phyloP scores from a whole-genome alignment of 2,888 invertebrate species.

The Halictus ligatus region DNA sequence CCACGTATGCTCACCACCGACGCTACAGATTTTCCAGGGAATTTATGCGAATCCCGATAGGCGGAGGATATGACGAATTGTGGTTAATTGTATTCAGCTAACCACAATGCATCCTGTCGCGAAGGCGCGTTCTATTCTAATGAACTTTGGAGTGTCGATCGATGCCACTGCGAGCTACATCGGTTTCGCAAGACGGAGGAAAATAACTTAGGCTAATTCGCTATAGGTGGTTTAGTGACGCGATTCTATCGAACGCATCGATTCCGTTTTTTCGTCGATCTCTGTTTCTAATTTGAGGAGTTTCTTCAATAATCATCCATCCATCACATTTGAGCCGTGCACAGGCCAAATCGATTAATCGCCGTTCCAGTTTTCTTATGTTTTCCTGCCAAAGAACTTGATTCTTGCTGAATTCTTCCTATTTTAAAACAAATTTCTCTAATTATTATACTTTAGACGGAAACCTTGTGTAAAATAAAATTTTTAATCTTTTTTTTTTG shows the following conservation, averaged over 20 bases:
- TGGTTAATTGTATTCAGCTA: slow-evolving; percentile 58
- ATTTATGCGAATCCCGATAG: slow-evolving; percentile 37
- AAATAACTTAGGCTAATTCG: not conserved
- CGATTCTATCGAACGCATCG: not conserved
- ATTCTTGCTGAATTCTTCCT: not conserved
- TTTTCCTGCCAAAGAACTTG: not conserved
- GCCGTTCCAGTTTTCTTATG: not conserved
- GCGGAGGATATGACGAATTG: slow-evolving; percentile 69
- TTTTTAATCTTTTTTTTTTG: too few relatives aligned
- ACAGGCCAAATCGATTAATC: too few relatives aligned
- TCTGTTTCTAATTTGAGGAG: not conserved
- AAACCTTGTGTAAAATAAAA: too few relatives aligned
- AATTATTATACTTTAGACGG: too few relatives aligned
- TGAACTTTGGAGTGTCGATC: slow-evolving; percentile 2
- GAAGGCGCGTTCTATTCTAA: slow-evolving; percentile 17
- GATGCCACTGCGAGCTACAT: not conserved
- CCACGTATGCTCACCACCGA: slow-evolving; percentile 4
- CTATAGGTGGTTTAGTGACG: not conserved
- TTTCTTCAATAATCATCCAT: not conserved
- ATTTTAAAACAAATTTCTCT: too few relatives aligned
- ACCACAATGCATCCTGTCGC: slow-evolving; percentile 64
- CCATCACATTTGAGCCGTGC: not conserved
- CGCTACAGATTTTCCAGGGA: slow-evolving; percentile 51
- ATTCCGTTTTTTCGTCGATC: not conserved
- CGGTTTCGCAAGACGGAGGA: not conserved